Base-by-base conservation (phyloP, 30 jellyfish, hydroid and myxozoan genomes). In the Haliclystus octoradiatus region DNA sequence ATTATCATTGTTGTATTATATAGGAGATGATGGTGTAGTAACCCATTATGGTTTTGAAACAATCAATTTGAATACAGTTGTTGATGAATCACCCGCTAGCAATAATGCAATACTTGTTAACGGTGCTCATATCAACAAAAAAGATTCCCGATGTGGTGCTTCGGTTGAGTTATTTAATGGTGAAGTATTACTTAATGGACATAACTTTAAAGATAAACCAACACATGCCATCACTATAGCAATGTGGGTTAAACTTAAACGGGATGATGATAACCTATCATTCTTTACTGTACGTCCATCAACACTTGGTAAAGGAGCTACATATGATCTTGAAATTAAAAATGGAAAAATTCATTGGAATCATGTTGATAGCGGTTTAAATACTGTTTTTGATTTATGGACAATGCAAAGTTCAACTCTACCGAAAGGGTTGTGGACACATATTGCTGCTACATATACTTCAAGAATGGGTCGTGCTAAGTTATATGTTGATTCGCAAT, bases 341-440 rank as follows among this genome's bases (percentile, higher is more conserved):
- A 73, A 89, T 69, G 98, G 98, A 19, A 80, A 82, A 68, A 68
- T 89, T 23, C 99, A 91, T 52, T 82, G 99, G 99, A 77, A 90
- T 50, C 99, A 91, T 40, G 34, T 50, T 22, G 99, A 82, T 50
- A 85, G 69, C 2, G 61, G 73, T 3, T 88, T 80, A 33, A 78
- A 80, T 80, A 66, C 52, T 49, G 68, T 91, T 3, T 91, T 91
- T 72, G 94, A 83, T 80, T 40, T 82, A 47, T 69, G 65, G 49
- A 91, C 93, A 0, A 68, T 82, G 4, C 99, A 91, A 52, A 72
- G 81, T 28, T 85, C 99, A 14, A 74, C 95, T 1, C 81, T 91
- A 35, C 99, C 99, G 9, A 75, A 85, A 63, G 99, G 95, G 3
- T 67, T 91, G 61, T 91, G 99, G 99, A 73, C 99, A 31, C 99